These are phyloP conservation scores for Clivina fossor DNA, from an alignment of 2,888 invertebrate genomes.

Conservation along the genomic window DNA sequence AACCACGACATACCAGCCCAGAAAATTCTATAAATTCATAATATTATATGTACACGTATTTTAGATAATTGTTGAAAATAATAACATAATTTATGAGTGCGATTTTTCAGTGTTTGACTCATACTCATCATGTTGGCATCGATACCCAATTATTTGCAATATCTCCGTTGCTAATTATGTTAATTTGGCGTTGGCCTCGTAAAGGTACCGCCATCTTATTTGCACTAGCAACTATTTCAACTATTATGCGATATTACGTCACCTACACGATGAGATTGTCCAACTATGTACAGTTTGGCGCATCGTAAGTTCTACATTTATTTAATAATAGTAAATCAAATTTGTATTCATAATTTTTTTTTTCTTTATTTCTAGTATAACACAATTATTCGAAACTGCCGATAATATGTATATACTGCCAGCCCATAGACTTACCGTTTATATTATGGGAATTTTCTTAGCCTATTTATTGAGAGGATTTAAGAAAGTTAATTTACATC, in stretches of 20 bases:
- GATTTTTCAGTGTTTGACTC: slow-evolving; percentile 64
- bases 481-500: slow-evolving; percentile 53
- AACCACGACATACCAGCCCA: no score
- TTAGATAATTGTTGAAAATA: no score
- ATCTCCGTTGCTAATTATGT: slow-evolving; percentile 61
- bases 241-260: slow-evolving; percentile 62
- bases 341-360: slow-evolving; percentile 12
- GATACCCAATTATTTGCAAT: slow-evolving; percentile 68
- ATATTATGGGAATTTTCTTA: slow-evolving; percentile 66
- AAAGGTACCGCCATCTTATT: slow-evolving; percentile 55
- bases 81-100: not conserved
- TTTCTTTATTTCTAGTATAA: slow-evolving; percentile 54
- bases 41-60: no score
- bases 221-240: slow-evolving; percentile 58
- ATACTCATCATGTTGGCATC: slow-evolving; percentile 71
- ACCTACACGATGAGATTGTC: slow-evolving; percentile 62
- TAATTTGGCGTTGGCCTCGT: slow-evolving; percentile 64
- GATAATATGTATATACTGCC: slow-evolving; percentile 70
- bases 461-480: slow-evolving; percentile 61
- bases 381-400: slow-evolving; percentile 67
- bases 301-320: slow-evolving; percentile 60
- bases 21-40: no score
- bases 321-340: slow-evolving; percentile 3
- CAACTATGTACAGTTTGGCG: slow-evolving; percentile 69
- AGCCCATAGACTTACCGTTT: slow-evolving; percentile 66